Evolutionary conservation across 1,140 invertebrate species (phyloP).

Genomic region (Diprion similis): DNA sequence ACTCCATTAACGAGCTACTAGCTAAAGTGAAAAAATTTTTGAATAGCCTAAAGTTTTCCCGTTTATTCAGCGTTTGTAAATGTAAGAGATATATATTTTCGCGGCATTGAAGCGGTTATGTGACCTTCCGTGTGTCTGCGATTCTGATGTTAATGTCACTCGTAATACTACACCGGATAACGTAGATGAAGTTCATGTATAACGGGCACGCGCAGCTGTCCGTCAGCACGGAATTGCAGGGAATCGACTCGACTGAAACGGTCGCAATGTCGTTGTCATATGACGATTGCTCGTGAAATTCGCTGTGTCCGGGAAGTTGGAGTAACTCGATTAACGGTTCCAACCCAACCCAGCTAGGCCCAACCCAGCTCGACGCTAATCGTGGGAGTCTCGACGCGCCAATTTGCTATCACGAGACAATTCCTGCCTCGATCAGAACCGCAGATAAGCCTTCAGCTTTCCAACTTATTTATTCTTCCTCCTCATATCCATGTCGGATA

Average conservation of each 20-base stretch:
- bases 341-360: neutral
- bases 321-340: conserved; percentile 48
- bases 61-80: too few species aligned
- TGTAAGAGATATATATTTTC: too few species aligned
- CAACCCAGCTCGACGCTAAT: conserved; percentile 39
- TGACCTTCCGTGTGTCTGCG: too few species aligned
- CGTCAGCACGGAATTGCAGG: neutral
- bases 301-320: conserved; percentile 57
- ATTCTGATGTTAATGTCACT: too few species aligned
- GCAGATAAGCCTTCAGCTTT: conserved; percentile 48
- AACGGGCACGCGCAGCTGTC: too few species aligned
- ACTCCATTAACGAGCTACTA: too few species aligned
- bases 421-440: conserved; percentile 40
- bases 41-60: too few species aligned
- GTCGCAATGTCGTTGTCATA: conserved; percentile 56
- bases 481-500: conserved; percentile 17
- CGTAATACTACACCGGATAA: too few species aligned
- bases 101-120: too few species aligned
- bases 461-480: conserved; percentile 32
- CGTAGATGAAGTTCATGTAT: too few species aligned
- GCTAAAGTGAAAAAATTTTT: too few species aligned
- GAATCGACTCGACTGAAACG: neutral
- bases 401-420: conserved; percentile 30
- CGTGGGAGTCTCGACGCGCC: conserved; percentile 11
- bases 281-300: conserved; percentile 54